phyloP scores from a whole-genome alignment of 2,797 vertebrate species.

The Argyrosomus regius region DNA sequence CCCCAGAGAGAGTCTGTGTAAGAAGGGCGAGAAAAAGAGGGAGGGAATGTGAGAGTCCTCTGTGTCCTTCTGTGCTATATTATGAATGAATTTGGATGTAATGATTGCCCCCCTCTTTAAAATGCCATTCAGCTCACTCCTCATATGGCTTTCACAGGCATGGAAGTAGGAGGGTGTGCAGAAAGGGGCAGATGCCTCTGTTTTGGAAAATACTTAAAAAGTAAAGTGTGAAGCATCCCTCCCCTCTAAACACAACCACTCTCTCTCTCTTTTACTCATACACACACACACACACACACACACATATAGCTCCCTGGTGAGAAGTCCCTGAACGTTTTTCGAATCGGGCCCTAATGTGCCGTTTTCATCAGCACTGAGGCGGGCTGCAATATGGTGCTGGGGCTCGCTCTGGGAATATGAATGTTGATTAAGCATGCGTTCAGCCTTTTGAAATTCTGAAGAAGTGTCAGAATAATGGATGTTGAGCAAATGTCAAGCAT shows the following conservation, averaged over 20 bases:
- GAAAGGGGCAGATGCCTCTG: slow-evolving; percentile 93
- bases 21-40: slow-evolving; percentile 72
- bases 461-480: slow-evolving; percentile 99
- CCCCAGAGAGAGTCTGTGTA: slow-evolving; percentile 85
- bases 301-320: slow-evolving; percentile 77
- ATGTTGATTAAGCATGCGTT: slow-evolving; percentile 99
- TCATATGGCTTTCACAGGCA: slow-evolving; percentile 89
- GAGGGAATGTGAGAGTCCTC: slow-evolving; percentile 85
- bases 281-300: slow-evolving; percentile 53
- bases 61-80: slow-evolving; percentile 91
- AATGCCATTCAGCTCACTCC: slow-evolving; percentile 93
- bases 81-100: slow-evolving; percentile 99
- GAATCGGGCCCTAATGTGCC: slow-evolving; percentile 95
- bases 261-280: slow-evolving; percentile 18
- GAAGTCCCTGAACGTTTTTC: slow-evolving; percentile 95
- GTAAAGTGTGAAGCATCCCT: slow-evolving; percentile 85
- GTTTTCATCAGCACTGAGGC: slow-evolving; percentile 98
- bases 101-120: slow-evolving; percentile 92
- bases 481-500: slow-evolving; percentile 99
- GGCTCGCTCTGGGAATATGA: slow-evolving; percentile 98
- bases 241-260: slow-evolving; percentile 52
- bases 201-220: slow-evolving; percentile 93
- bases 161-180: slow-evolving; percentile 82
- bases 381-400: slow-evolving; percentile 98
- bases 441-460: slow-evolving; percentile 99